A percentile compares a stretch with the other conserved stretches of the same genome.
Evolutionary conservation across 2,113 vertebrate species (phyloP).

Genomic region (Echinops telfairi): DNA sequence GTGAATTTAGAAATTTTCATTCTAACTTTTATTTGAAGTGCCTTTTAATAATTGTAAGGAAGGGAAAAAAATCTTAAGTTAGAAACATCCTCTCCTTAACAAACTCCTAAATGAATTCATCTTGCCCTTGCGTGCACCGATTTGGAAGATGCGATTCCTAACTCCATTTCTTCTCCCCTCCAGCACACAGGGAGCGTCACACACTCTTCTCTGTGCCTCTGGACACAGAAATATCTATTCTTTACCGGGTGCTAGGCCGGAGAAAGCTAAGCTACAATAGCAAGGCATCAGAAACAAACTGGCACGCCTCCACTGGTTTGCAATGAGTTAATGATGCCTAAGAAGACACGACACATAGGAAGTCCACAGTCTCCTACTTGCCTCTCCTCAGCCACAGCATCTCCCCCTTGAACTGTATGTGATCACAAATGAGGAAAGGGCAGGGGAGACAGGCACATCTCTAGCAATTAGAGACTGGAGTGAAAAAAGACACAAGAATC

Average conservation of each 20-base stretch:
- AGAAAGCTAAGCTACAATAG: slow-evolving; percentile 67
- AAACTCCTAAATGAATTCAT: slow-evolving; percentile 79
- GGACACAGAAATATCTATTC: slow-evolving; percentile 75
- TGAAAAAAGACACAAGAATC: neutral
- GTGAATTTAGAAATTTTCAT: neutral
- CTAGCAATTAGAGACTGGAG: slow-evolving; percentile 2
- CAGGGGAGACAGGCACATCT: neutral
- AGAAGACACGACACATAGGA: neutral
- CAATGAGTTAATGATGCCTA: slow-evolving; percentile 20
- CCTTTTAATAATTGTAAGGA: neutral
- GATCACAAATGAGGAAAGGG: slow-evolving; percentile 5
- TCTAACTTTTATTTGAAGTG: slow-evolving; percentile 77
- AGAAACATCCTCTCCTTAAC: slow-evolving; percentile 69
- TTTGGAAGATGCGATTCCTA: slow-evolving; percentile 74
- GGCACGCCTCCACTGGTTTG: slow-evolving; percentile 30
- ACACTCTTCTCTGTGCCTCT: slow-evolving; percentile 55
- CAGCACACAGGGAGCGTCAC: neutral
- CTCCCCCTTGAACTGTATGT: neutral
- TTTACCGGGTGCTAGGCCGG: slow-evolving; percentile 76
- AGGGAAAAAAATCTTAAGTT: slow-evolving; percentile 66
- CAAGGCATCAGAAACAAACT: slow-evolving; percentile 73
- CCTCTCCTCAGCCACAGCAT: neutral
- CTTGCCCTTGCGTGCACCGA: slow-evolving; percentile 72
- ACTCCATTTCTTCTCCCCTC: neutral
- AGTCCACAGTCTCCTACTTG: neutral